Conservation (phyloP, 2,888 invertebrate genomes). For the Aphodius granarius region DNA sequence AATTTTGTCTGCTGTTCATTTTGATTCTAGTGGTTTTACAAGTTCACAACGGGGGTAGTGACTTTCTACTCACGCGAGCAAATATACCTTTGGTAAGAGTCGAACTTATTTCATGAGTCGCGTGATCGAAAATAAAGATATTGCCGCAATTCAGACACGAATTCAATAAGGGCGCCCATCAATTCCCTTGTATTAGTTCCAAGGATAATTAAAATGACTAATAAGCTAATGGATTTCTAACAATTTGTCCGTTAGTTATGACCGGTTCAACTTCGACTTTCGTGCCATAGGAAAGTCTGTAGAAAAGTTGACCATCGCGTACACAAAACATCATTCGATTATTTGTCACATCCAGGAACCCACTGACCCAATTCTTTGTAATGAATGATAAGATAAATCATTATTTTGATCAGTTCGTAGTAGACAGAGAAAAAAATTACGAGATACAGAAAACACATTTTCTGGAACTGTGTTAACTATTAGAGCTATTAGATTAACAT, state of each 20-base stretch:
- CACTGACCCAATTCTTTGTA: not conserved
- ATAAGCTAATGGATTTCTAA: slow-evolving; percentile 14
- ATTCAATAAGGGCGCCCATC: slow-evolving; percentile 2
- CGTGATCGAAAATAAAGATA: slow-evolving; percentile 8
- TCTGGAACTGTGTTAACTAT: too few relatives aligned
- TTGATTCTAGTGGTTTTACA: not conserved
- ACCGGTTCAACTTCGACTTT: not conserved
- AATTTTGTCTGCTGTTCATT: not conserved
- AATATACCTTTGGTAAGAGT: not conserved
- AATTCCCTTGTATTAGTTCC: not conserved
- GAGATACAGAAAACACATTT: too few relatives aligned
- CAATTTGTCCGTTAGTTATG: not conserved
- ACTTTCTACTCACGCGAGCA: not conserved
- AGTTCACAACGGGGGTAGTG: not conserved
- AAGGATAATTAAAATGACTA: slow-evolving; percentile 7
- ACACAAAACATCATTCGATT: not conserved
- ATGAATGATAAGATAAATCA: not conserved
- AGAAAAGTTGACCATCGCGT: not conserved
- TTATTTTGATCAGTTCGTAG: too few relatives aligned
- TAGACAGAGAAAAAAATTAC: too few relatives aligned
- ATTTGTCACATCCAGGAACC: not conserved
- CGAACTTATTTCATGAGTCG: not conserved
- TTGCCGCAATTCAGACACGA: slow-evolving; percentile 8
- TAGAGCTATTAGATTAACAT: too few relatives aligned
- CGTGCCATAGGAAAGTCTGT: not conserved